These are phyloP conservation scores for Eubasilissa regina DNA, from an alignment of 1,140 invertebrate species.

Conservation along the genomic window DNA sequence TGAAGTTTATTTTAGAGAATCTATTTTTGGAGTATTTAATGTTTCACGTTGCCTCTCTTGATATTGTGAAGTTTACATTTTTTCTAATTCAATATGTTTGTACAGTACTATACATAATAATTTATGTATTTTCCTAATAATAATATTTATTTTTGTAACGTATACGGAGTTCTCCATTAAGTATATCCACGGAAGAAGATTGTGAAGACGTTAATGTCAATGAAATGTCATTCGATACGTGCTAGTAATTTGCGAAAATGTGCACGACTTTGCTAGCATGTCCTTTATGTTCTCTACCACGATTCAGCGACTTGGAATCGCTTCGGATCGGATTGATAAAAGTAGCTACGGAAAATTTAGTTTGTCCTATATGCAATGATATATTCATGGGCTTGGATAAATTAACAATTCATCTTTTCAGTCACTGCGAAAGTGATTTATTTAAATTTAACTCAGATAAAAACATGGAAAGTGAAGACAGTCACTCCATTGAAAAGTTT, in stretches of 20 bases:
- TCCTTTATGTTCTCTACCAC: slow-evolving; percentile 82
- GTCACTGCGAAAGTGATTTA: slow-evolving; percentile 72
- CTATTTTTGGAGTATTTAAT: slow-evolving; percentile 56
- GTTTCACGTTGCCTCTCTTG: slow-evolving; percentile 10
- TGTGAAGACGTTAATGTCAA: neutral
- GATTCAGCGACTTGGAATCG: slow-evolving; percentile 80
- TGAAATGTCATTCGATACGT: slow-evolving; percentile 1
- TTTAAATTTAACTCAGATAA: slow-evolving; percentile 12
- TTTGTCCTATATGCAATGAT: slow-evolving; percentile 85
- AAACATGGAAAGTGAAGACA: slow-evolving; percentile 20
- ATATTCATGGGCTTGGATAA: slow-evolving; percentile 84
- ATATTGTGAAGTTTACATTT: slow-evolving; percentile 33
- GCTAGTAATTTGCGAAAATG: slow-evolving; percentile 64
- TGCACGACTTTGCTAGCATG: slow-evolving; percentile 79
- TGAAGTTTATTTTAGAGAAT: slow-evolving; percentile 54
- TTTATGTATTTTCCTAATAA: too few species aligned
- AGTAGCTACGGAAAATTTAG: slow-evolving; percentile 81
- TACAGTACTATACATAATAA: too few species aligned
- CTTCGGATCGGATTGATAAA: slow-evolving; percentile 81
- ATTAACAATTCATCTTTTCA: slow-evolving; percentile 87
- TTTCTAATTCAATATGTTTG: neutral
- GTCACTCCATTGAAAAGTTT: neutral
- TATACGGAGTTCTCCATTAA: too few species aligned
- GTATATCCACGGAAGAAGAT: too few species aligned
- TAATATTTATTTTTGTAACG: too few species aligned